phyloP scores from a whole-genome alignment of 37 sponge, comb jelly and placozoan genomes.

The Bolinopsis microptera region DNA sequence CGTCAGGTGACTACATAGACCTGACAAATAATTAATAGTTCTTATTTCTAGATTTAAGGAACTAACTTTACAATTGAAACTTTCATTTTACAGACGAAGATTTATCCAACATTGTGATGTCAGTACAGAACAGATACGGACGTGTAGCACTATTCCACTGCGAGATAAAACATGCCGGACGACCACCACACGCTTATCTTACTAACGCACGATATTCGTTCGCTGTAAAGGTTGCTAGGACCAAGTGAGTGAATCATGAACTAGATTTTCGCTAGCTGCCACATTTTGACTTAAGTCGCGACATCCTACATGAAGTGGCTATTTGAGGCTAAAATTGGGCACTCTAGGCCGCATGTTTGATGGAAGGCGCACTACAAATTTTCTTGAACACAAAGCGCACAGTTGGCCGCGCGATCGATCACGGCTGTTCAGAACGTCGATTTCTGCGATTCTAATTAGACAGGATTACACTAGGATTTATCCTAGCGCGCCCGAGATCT shows the following conservation, averaged over 20 bases:
- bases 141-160: slow-evolving; percentile 68
- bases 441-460: no score
- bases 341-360: neutral
- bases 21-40: no score
- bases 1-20: no score
- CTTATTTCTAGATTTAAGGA: no score
- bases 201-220: slow-evolving; percentile 63
- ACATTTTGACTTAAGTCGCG: neutral
- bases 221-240: slow-evolving; percentile 67
- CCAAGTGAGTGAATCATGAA: slow-evolving; percentile 26
- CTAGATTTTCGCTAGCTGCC: no score
- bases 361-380: neutral
- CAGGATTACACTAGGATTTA: no score
- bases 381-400: no score
- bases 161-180: slow-evolving; percentile 66
- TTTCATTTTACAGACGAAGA: neutral
- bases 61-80: neutral
- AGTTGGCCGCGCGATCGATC: no score
- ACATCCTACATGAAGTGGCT: no score
- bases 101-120: slow-evolving; percentile 33
- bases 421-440: no score
- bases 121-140: slow-evolving; percentile 64
- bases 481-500: no score
- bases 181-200: slow-evolving; percentile 61
- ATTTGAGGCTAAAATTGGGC: no score